Evolutionary conservation across 2,888 invertebrate species (phyloP), one percentile per base, ranked within the genome.

Genomic region (Ichneumon xanthorius): DNA sequence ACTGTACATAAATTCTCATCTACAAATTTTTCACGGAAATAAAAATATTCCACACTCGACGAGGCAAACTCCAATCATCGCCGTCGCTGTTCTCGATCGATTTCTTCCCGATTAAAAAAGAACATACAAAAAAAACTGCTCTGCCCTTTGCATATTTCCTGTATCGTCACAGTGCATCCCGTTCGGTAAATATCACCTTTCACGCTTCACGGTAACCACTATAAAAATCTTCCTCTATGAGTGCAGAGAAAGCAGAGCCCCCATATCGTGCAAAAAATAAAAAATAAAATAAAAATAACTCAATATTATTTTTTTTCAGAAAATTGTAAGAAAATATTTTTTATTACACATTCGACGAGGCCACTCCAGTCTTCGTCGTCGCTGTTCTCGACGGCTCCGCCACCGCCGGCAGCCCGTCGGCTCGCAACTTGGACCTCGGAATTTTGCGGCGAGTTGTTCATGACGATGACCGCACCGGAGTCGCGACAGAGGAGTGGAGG

Each of bases 281-380:
- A 67, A 19, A 40, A 40, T 6, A 6, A 16, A 68, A 58, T 58
- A 22, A 11, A 26, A 14, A 68, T 19, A 68, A 68, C 33, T 7
- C 3, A 40, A 68, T 30, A 2, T 6, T 16, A 16, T 70, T 48
- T 26, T n/a, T 37, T 53, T 4, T 40, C 11, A 22, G n/a, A 14
- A 79, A 78, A 26, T 19, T 48, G 30, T 76, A 14, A 40, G 11
- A 3, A 65, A 65, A 71, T 37, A 65, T 14, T 77, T 37, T 55
- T 76, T 26, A 88, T 91, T 93, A 93, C 93, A 90, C 93, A 93
- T 92, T 93, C 93, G 87, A 93, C 93, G 88, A 92, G 92, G 88
- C 93, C 93, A 89, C 92, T 94, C 94, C 94, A 94, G 81, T 94
- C 94, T 76, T 94, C 93, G 80, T 94, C 94, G 86, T 94, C 94